Base-by-base conservation (phyloP, 2,113 vertebrate species). In the Onychostruthus taczanowskii region DNA sequence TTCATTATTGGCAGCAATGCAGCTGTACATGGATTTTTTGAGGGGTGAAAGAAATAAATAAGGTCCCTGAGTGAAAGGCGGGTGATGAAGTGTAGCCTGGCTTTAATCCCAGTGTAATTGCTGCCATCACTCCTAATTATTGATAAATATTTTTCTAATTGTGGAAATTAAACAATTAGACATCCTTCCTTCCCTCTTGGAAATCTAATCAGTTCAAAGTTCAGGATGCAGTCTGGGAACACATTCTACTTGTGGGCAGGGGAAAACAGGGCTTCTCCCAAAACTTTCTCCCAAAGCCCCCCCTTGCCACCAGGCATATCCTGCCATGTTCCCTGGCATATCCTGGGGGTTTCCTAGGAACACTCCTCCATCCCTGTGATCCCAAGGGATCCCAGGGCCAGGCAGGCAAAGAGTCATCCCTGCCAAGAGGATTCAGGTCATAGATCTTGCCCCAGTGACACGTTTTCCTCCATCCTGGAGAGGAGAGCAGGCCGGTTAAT, bases 131-230 rank as follows among this genome's bases (percentile, higher is more conserved):
- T 89, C 79, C 93, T 95, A 79, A 95, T 96, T 91, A 91, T 76
- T 74, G 68, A 87, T 87, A 95, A 96, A 95, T 94, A 93, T 93
- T 93, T 89, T 79, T 76, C 73, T 94, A 94, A 94, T 93, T 66
- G 93, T 95, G 81, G 94, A 91, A 95, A 95, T 96, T 82, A 90
- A 95, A 91, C 87, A 79, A 88, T 95, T 93, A 94, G 81, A 83
- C 89, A 74, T 95, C 91, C 96, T 97, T 97, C 93, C 91, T 96
- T 96, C 87, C 93, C 74, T 62, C 75, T 82, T 58, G 78, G 47
- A 91, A 95, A 94, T 91, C 70, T 13, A 93, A 95, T 95, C 77
- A 24, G 75, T 49, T 72, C 11, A 8, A 69, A 87, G 91, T 35
- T 66, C 94, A 85, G 87, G 81, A 93, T 50, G 69, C 24, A 27